phyloP scores from a whole-genome alignment of 2,113 vertebrate genomes.

The Bambusicola thoracicus region DNA sequence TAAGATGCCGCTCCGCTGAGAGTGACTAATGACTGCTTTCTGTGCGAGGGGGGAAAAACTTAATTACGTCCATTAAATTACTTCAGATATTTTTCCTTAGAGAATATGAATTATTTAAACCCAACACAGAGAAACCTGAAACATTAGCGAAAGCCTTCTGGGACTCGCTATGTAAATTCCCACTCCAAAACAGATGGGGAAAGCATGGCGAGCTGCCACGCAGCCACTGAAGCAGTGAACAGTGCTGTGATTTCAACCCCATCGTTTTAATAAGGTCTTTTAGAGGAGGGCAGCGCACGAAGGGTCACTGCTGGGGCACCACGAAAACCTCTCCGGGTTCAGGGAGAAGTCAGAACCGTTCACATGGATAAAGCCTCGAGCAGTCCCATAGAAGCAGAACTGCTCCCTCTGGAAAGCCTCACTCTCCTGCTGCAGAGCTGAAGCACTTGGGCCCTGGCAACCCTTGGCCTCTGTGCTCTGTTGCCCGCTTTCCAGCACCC shows the following conservation, averaged over 20 bases:
- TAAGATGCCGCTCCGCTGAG: constrained; percentile 6
- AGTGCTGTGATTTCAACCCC: constrained; percentile 51
- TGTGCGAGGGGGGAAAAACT: constrained; percentile 13
- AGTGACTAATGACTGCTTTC: constrained; percentile 58
- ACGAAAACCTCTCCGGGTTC: constrained; percentile 69
- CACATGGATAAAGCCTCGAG: background rate
- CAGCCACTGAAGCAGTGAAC: constrained; percentile 58
- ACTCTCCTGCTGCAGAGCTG: accelerated
- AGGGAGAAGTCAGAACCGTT: background rate
- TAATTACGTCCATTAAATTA: constrained; percentile 72
- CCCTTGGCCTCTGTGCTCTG: accelerated
- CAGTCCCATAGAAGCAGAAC: background rate
- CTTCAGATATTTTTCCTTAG: constrained; percentile 74
- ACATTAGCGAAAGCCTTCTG: constrained; percentile 58
- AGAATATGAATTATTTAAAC: constrained; percentile 83
- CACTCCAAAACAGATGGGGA: constrained; percentile 74
- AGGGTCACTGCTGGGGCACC: background rate
- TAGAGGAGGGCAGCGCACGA: constrained; percentile 16
- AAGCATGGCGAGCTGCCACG: constrained; percentile 65
- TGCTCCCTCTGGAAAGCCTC: background rate
- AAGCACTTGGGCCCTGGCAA: accelerated
- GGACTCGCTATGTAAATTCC: constrained; percentile 67
- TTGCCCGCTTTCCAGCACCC: background rate
- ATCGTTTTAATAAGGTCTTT: constrained; percentile 49
- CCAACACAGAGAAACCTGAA: constrained; percentile 74